Evolutionary conservation across 1,140 invertebrate genomes (phyloP).

Genomic region (Batillaria attramentaria): DNA sequence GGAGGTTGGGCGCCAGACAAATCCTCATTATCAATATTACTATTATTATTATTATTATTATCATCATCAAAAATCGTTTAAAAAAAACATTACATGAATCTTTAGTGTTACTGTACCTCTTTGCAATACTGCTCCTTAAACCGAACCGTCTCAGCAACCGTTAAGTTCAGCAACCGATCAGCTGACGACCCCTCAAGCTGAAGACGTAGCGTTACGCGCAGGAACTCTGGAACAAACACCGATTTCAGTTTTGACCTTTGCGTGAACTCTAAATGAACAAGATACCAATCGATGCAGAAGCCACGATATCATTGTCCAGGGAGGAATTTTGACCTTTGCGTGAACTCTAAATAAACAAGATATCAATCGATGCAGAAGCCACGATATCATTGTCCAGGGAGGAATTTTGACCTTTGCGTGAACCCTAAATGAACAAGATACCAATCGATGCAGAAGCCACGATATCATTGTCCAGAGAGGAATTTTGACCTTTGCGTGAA

Average conservation of each 20-base stretch:
- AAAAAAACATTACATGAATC: background rate
- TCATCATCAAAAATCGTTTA: no score
- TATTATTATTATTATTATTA: no score
- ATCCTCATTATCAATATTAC: no score
- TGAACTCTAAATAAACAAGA: slow-evolving; percentile 8
- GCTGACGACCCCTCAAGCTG: background rate
- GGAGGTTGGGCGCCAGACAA: no score
- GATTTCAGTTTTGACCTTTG: no score
- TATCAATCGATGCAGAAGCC: no score
- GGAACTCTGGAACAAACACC: slow-evolving; percentile 16
- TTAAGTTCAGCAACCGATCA: background rate
- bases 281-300: background rate
- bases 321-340: background rate
- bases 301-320: background rate
- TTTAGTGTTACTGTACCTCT: background rate
- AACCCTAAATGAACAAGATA: no score
- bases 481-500: no score
- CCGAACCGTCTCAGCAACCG: background rate
- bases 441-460: no score
- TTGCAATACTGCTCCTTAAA: slow-evolving; percentile 12
- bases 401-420: no score
- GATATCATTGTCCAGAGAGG: no score
- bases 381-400: no score
- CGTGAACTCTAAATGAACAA: background rate
- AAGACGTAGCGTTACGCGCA: slow-evolving; percentile 18